A percentile compares a stretch with the other conserved stretches of the same genome.
phyloP scores from a whole-genome alignment of 2,888 invertebrate genomes.

The Cataglyphis altisquamis region DNA sequence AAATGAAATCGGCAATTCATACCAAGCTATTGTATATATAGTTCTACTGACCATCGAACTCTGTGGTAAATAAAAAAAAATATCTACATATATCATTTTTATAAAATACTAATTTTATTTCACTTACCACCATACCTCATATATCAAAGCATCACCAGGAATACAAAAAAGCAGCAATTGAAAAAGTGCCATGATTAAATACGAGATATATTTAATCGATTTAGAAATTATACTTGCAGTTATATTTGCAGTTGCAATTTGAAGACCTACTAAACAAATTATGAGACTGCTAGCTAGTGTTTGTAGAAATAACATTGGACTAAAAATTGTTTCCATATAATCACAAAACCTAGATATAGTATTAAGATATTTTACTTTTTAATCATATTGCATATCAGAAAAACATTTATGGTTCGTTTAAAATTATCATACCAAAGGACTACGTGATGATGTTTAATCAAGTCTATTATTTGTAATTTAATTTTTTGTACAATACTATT shows the following conservation, averaged over 20 bases:
- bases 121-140: slow-evolving; percentile 65
- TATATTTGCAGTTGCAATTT: slow-evolving; percentile 74
- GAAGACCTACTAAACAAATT: slow-evolving; percentile 79
- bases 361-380: not conserved
- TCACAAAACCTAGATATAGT: slow-evolving; percentile 77
- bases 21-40: slow-evolving; percentile 76
- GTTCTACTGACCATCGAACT: slow-evolving; percentile 72
- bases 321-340: slow-evolving; percentile 77
- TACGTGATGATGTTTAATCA: slow-evolving; percentile 69
- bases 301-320: slow-evolving; percentile 77
- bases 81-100: slow-evolving; percentile 3
- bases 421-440: slow-evolving; percentile 69
- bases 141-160: slow-evolving; percentile 78
- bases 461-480: slow-evolving; percentile 56
- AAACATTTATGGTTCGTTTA: not conserved
- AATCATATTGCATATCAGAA: not conserved
- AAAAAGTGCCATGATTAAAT: slow-evolving; percentile 79
- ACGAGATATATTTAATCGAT: slow-evolving; percentile 73
- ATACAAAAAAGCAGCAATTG: slow-evolving; percentile 79
- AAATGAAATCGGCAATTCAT: slow-evolving; percentile 63
- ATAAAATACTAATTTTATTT: slow-evolving; percentile 15
- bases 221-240: slow-evolving; percentile 56
- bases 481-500: slow-evolving; percentile 40
- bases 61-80: slow-evolving; percentile 58
- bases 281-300: slow-evolving; percentile 77